phyloP scores from a whole-genome alignment of 2,113 vertebrate genomes.

The Ancistrus triradiatus region DNA sequence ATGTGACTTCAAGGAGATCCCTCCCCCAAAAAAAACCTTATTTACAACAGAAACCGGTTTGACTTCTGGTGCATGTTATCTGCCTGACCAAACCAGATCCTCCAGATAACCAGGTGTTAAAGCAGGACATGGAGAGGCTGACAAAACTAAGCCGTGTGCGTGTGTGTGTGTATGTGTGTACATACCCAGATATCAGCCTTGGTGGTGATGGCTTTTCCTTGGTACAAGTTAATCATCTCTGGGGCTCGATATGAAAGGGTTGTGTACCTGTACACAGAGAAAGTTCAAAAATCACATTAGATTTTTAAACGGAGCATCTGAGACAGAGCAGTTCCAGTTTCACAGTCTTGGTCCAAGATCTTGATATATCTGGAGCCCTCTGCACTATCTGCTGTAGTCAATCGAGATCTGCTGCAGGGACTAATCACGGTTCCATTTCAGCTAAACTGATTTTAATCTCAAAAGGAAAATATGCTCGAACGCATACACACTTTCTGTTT shows the following conservation, averaged over 20 bases:
- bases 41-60: constrained; percentile 35
- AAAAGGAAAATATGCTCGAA: no score
- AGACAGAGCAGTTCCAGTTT: no score
- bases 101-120: constrained; percentile 20
- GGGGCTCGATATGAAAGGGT: constrained; percentile 94
- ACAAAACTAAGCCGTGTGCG: not conserved
- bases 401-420: no score
- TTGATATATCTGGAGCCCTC: no score
- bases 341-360: no score
- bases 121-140: not conserved
- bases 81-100: constrained; percentile 49
- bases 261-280: constrained; percentile 77
- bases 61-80: no score
- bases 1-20: not conserved
- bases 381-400: no score
- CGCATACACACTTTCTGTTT: no score
- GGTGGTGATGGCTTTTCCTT: constrained; percentile 92
- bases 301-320: no score
- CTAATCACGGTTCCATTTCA: no score
- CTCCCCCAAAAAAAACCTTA: not conserved
- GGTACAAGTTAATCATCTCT: constrained; percentile 98
- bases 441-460: no score
- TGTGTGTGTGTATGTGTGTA: not conserved
- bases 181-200: constrained; percentile 99
- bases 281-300: no score